phyloP scores from a whole-genome alignment of 2,888 invertebrate genomes.

The Zygogramma bicolorata region DNA sequence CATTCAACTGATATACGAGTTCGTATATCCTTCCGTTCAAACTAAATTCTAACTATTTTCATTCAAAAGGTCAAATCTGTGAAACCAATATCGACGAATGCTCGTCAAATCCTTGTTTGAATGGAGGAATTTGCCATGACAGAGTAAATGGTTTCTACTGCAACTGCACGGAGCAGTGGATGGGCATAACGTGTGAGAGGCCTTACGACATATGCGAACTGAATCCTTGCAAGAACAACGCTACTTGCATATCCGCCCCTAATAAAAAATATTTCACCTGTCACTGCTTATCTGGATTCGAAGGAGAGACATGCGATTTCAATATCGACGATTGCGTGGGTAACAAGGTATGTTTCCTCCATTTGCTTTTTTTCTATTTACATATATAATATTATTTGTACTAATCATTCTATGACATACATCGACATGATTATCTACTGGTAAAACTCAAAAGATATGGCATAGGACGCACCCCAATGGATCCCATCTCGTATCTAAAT shows the following conservation, averaged over 20 bases:
- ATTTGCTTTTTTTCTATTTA: background rate
- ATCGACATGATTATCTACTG: no score
- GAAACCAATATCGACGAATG: conserved; percentile 70
- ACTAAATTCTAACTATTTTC: background rate
- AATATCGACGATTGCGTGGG: conserved; percentile 77
- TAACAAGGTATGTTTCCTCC: conserved; percentile 51
- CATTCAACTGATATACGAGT: no score
- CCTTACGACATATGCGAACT: conserved; percentile 71
- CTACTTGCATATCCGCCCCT: conserved; percentile 69
- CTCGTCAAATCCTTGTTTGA: conserved; percentile 68
- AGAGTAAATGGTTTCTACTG: conserved; percentile 69
- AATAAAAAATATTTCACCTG: conserved; percentile 71
- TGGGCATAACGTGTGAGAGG: conserved; percentile 71
- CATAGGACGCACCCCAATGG: no score
- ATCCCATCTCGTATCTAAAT: no score
- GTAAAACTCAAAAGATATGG: no score
- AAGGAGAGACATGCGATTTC: conserved; percentile 74
- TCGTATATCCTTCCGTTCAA: background rate
- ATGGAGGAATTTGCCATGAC: conserved; percentile 71
- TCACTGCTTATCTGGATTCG: conserved; percentile 76
- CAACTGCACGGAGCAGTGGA: conserved; percentile 71
- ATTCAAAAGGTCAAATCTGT: conserved; percentile 59
- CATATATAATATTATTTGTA: no score
- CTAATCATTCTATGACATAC: no score
- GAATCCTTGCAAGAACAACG: conserved; percentile 75